Evolutionary conservation across 1,140 invertebrate species (phyloP).

Genomic region (Neoseiulus cucumeris): DNA sequence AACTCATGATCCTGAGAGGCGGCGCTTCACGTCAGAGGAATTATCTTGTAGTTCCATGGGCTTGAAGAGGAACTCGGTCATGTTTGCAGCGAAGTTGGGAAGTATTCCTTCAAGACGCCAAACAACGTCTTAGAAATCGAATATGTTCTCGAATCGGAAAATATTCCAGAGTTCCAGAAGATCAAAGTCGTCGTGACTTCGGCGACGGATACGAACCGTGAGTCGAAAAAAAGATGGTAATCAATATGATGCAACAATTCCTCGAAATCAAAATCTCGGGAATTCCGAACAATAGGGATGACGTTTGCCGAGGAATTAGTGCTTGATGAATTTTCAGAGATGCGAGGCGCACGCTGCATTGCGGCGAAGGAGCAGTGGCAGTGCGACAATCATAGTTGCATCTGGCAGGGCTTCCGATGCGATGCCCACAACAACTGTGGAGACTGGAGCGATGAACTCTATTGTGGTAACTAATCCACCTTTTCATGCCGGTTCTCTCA

Average conservation of each 20-base stretch:
- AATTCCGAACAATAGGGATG: too few species aligned
- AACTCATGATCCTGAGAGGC: too few species aligned
- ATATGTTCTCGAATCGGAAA: neutral
- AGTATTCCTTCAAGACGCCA: neutral
- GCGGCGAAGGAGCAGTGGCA: constrained; percentile 21
- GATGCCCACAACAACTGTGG: constrained; percentile 17
- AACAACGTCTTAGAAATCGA: neutral
- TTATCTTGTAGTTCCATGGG: neutral
- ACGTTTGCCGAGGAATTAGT: too few species aligned
- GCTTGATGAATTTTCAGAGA: neutral
- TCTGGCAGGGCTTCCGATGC: constrained; percentile 15
- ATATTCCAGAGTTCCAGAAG: neutral
- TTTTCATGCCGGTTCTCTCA: too few species aligned
- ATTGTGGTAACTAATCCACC: constrained; percentile 5
- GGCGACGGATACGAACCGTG: neutral
- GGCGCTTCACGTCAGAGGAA: too few species aligned
- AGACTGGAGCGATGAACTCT: constrained; percentile 17
- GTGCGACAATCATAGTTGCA: constrained; percentile 31
- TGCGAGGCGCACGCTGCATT: neutral
- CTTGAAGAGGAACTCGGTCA: neutral
- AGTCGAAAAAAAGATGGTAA: too few species aligned
- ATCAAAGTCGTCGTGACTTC: neutral
- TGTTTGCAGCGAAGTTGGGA: neutral
- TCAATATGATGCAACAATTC: too few species aligned
- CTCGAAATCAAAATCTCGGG: neutral